These are phyloP conservation scores for Verasper variegatus DNA, from an alignment of 2,113 vertebrate species.

Conservation along the genomic window DNA sequence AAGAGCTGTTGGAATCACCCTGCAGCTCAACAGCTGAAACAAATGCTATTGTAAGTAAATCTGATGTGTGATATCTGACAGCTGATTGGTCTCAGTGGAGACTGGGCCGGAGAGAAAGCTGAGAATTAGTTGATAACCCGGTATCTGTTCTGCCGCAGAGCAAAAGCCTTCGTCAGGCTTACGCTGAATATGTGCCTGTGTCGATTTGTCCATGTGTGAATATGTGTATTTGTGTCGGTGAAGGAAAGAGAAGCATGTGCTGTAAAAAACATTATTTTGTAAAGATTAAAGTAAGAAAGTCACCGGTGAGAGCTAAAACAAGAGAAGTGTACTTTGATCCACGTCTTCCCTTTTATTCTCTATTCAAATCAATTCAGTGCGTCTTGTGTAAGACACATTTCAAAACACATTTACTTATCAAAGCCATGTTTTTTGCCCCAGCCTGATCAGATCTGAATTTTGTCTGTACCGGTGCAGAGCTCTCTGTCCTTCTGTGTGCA, in stretches of 20 bases:
- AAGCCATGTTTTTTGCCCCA: not conserved
- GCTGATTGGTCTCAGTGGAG: not conserved
- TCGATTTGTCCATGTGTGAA: not conserved
- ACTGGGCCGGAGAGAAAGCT: slow-evolving; percentile 6
- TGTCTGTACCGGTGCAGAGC: not conserved
- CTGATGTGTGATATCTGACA: not conserved
- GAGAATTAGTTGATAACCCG: slow-evolving; percentile 22
- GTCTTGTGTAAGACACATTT: slow-evolving; percentile 21
- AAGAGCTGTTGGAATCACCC: slow-evolving; percentile 1
- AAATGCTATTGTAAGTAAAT: slow-evolving; percentile 28
- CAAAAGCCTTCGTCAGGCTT: not conserved
- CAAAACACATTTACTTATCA: not conserved
- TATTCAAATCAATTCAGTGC: not conserved
- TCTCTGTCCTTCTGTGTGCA: slow-evolving; percentile 2
- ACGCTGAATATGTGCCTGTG: slow-evolving; percentile 3
- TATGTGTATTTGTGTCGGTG: not conserved
- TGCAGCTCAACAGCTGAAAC: slow-evolving; percentile 12
- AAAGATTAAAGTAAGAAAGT: not conserved
- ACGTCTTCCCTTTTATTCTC: not conserved
- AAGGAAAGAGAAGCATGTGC: not conserved
- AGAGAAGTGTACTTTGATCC: not conserved
- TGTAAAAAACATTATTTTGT: not conserved
- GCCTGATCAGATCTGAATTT: not conserved
- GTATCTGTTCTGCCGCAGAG: slow-evolving; percentile 10
- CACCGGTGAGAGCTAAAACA: not conserved